Base-by-base conservation (phyloP, 2,888 invertebrate species). In the Drosophila paracracens region DNA sequence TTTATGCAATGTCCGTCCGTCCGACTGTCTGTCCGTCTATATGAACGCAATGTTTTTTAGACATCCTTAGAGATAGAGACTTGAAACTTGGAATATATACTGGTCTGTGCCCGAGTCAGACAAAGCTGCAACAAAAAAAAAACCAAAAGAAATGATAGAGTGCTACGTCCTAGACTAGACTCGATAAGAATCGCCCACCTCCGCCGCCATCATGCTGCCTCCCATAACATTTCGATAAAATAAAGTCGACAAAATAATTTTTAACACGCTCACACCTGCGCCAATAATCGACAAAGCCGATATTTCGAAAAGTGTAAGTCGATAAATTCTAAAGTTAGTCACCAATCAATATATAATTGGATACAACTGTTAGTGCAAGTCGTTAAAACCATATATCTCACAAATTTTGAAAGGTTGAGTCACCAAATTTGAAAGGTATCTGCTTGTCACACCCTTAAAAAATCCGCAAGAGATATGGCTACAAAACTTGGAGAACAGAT, bases 341-440 rank as follows among this genome's bases (percentile, higher is more conserved):
- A 40, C 4, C 1, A 38, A 43, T 43, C 3, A 21, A 43, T 7
- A 7, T 13, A 21, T 6, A 13, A n/a, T 38, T 40, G 8, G 4
- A n/a, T 4, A 43, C 11, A 43, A 1, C 13, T 6, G 43, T 43
- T 13, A 21, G 11, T n/a, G 13, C 13, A 46, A 21, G 13, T 40
- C 40, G 10, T 13, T 46, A 46, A 21, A 21, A 46, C 13, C 21
- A 2, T 4, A 7, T 21, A 21, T 21, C 33, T 35, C 10, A 10
- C 4, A 54, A 6, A 73, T 48, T 31, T 64, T 40, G 52, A 61
- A 56, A 21, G 21, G 1, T 43, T 5, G 5, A 18, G 18, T 18
- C 38, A 18, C 8, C 18, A 38, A 38, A 40, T n/a, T 40, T n/a
- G 4, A 8, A n/a, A 38, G 33, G 33, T 33, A 10, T 33, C 4